Evolutionary conservation across 2,797 vertebrate species (phyloP).

Genomic region (Tolypeutes matacus): DNA sequence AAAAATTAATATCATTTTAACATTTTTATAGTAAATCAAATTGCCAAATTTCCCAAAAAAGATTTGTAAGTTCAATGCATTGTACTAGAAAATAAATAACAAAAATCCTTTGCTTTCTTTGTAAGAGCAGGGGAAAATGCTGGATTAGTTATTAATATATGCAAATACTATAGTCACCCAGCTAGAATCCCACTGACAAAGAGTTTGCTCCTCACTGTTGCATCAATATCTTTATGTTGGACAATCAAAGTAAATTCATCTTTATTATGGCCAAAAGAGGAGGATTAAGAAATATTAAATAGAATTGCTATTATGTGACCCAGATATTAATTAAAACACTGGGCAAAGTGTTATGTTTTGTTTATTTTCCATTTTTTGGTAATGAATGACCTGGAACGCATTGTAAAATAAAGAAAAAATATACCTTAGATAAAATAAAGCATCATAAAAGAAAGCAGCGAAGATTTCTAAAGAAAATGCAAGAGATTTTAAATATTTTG

Average conservation of each 20-base stretch:
- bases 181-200: background rate
- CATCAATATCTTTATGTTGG: background rate
- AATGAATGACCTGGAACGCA: background rate
- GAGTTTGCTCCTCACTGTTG: background rate
- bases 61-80: background rate
- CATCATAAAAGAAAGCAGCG: background rate
- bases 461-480: background rate
- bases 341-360: background rate
- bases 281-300: background rate
- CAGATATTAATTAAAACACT: background rate
- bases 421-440: background rate
- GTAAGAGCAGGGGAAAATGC: background rate
- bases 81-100: background rate
- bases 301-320: background rate
- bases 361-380: background rate
- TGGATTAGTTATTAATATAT: background rate
- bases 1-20: background rate
- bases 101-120: background rate
- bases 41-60: background rate
- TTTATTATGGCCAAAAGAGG: background rate
- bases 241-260: background rate
- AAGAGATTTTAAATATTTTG: background rate
- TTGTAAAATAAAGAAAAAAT: background rate
- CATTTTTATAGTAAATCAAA: constrained; percentile 6
- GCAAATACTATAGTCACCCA: background rate